A percentile compares a stretch with the other conserved stretches of the same genome.
Conservation (phyloP, 2,888 invertebrate genomes). For the Odontomyia ornata region DNA sequence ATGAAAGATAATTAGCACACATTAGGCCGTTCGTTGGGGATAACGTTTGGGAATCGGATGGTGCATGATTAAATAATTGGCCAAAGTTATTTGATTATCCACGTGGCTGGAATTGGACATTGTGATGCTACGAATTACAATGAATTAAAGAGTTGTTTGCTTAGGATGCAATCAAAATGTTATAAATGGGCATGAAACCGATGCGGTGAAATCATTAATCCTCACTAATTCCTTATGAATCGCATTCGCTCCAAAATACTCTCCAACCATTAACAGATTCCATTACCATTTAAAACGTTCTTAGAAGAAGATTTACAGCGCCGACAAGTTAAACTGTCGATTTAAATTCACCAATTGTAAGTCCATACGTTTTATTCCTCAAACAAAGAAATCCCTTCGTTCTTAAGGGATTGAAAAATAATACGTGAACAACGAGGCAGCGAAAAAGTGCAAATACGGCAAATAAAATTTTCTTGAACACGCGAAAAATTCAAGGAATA, state of each 20-base stretch:
- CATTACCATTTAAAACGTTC: too few relatives aligned
- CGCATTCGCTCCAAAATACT: too few relatives aligned
- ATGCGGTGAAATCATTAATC: too few relatives aligned
- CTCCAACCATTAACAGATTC: too few relatives aligned
- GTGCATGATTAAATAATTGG: neutral
- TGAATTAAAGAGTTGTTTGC: too few relatives aligned
- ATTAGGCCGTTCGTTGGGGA: neutral
- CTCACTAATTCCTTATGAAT: too few relatives aligned
- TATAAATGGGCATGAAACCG: too few relatives aligned
- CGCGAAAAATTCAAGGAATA: neutral
- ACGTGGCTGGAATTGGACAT: neutral
- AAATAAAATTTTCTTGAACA: neutral
- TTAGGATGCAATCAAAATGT: too few relatives aligned
- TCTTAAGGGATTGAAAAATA: conserved; percentile 26
- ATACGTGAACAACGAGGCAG: neutral
- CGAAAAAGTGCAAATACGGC: neutral
- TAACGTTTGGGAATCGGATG: neutral
- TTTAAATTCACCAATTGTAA: conserved; percentile 23
- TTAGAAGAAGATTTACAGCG: too few relatives aligned
- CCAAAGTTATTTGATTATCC: neutral
- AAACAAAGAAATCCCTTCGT: conserved; percentile 1
- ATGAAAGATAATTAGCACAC: conserved; percentile 26
- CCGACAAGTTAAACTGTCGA: conserved; percentile 8
- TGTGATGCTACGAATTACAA: too few relatives aligned
- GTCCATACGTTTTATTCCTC: conserved; percentile 10